These are phyloP conservation scores for Melinopterus prodromus DNA, from an alignment of 2,888 invertebrate genomes.

Conservation along the genomic window DNA sequence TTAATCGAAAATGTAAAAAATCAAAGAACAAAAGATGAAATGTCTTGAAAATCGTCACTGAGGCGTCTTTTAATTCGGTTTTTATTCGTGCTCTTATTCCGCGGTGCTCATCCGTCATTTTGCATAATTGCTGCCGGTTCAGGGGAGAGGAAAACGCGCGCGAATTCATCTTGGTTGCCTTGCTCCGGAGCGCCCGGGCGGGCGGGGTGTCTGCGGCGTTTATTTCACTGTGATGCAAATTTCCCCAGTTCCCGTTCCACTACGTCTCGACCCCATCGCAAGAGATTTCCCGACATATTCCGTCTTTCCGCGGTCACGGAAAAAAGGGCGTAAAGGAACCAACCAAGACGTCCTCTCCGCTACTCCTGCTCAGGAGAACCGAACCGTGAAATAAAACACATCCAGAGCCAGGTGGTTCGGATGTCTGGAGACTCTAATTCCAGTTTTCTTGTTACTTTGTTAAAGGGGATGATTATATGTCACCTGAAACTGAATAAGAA, in stretches of 20 bases:
- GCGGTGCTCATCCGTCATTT: background rate
- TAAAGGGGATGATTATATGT: background rate
- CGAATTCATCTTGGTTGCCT: background rate
- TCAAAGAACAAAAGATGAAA: background rate
- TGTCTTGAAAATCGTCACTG: background rate
- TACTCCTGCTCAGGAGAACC: background rate
- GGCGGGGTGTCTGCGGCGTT: background rate
- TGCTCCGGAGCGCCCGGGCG: background rate
- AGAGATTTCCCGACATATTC: conserved; percentile 4
- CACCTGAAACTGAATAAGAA: background rate
- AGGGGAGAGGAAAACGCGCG: background rate
- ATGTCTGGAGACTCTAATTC: background rate
- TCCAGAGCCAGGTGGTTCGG: background rate
- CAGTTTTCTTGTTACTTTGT: background rate
- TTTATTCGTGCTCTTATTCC: background rate
- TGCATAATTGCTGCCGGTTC: conserved; percentile 4
- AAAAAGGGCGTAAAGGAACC: background rate
- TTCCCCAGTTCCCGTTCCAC: background rate
- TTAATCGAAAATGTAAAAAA: background rate
- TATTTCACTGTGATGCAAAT: background rate
- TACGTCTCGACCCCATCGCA: background rate
- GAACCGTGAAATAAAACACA: conserved; percentile 4
- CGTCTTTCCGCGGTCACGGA: background rate
- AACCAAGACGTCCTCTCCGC: background rate
- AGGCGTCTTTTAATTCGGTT: background rate